Evolutionary conservation across 2,113 vertebrate genomes (phyloP).

Genomic region (Alethe diademata): DNA sequence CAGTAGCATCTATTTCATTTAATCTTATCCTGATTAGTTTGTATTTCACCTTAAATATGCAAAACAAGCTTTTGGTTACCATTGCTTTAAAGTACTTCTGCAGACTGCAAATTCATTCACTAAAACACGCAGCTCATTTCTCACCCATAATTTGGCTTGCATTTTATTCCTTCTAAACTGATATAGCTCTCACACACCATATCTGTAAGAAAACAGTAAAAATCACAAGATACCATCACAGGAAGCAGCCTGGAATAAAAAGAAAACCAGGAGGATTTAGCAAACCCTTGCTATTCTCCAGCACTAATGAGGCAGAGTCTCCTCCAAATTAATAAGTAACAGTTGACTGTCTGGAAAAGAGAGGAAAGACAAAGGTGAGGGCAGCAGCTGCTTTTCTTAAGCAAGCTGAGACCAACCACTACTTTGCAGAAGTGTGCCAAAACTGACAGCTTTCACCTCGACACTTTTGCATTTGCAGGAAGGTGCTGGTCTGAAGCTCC

Average conservation of each 20-base stretch:
- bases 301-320: background rate
- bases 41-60: background rate
- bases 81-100: background rate
- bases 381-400: background rate
- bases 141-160: constrained; percentile 1
- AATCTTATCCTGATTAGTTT: background rate
- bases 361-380: background rate
- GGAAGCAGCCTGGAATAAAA: constrained; percentile 14
- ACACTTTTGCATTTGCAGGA: background rate
- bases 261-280: background rate
- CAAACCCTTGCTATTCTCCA: background rate
- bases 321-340: background rate
- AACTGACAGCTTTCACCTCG: background rate
- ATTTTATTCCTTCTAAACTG: constrained; percentile 2
- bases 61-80: background rate
- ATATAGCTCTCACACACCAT: background rate
- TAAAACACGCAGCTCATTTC: constrained; percentile 21
- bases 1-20: background rate
- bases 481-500: background rate
- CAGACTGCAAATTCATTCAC: constrained; percentile 10
- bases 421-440: background rate
- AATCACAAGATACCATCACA: background rate
- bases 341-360: background rate
- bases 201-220: constrained; percentile 18
- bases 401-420: background rate